phyloP scores from a whole-genome alignment of 2,113 vertebrate genomes.

The Nicator chloris region DNA sequence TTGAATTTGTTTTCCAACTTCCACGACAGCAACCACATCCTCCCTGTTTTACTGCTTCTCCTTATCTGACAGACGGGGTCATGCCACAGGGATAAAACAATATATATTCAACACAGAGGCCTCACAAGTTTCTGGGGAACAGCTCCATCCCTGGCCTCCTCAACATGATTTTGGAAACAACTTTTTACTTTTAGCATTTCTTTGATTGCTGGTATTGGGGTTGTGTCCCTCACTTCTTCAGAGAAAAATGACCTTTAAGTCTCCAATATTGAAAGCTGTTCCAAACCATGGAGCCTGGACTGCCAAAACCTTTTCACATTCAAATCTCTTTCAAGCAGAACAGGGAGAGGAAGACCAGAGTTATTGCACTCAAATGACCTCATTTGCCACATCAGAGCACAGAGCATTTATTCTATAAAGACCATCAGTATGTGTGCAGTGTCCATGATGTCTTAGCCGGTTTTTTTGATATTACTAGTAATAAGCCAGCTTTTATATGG shows the following conservation, averaged over 20 bases:
- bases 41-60: slow-evolving; percentile 25
- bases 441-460: slow-evolving; percentile 16
- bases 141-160: not conserved
- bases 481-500: slow-evolving; percentile 11
- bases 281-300: slow-evolving; percentile 33
- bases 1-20: slow-evolving; percentile 43
- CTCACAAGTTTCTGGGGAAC: not conserved
- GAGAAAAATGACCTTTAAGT: slow-evolving; percentile 56
- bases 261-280: not conserved
- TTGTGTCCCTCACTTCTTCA: slow-evolving; percentile 13
- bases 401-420: slow-evolving; percentile 44
- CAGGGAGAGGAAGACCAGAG: slow-evolving; percentile 20
- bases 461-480: not conserved
- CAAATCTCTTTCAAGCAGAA: slow-evolving; percentile 58
- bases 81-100: slow-evolving; percentile 8
- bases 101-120: not conserved
- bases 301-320: slow-evolving; percentile 63
- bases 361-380: slow-evolving; percentile 58
- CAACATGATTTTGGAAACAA: not conserved
- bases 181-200: not conserved
- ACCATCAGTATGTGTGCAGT: slow-evolving; percentile 18
- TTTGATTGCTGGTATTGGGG: slow-evolving; percentile 34
- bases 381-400: slow-evolving; percentile 65
- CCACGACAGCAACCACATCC: slow-evolving; percentile 51
- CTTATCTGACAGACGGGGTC: slow-evolving; percentile 20